Conservation (phyloP, 1,140 invertebrate genomes). For the Halyomorpha halys region DNA sequence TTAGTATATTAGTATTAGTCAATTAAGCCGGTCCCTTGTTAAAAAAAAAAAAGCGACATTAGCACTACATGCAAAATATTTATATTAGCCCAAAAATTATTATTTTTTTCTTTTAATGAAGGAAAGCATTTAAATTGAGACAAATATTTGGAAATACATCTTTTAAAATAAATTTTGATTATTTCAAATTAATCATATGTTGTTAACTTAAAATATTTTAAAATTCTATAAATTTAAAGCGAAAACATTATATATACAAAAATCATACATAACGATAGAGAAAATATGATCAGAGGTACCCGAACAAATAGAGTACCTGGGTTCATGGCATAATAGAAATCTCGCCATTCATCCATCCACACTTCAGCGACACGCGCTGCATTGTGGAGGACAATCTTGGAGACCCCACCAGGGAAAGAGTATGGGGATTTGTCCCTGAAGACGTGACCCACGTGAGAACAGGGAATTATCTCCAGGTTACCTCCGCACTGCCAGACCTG, state of each 20-base stretch:
- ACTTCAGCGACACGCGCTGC: constrained; percentile 91
- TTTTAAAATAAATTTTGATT: no score
- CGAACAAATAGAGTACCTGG: constrained; percentile 57
- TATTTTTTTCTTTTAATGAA: no score
- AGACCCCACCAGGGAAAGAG: constrained; percentile 96
- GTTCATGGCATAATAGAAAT: constrained; percentile 98
- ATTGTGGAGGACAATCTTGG: constrained; percentile 94
- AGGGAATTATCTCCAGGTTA: constrained; percentile 87
- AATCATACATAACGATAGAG: background rate
- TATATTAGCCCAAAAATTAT: no score
- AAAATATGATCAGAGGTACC: constrained; percentile 5
- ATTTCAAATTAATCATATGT: no score
- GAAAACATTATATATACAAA: background rate
- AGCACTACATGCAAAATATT: no score
- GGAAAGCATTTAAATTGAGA: no score
- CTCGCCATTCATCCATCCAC: constrained; percentile 98
- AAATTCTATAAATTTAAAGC: background rate
- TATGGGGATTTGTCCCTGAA: constrained; percentile 99
- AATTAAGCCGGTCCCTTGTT: no score
- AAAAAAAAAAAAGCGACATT: no score
- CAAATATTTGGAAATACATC: no score
- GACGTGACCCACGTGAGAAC: constrained; percentile 94
- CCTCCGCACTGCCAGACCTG: constrained; percentile 98
- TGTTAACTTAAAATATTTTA: no score
- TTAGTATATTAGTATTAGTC: no score